Evolutionary conservation across 2,888 invertebrate genomes (phyloP), one percentile per base, ranked within the genome.

Genomic region (Scrobipalpa atriplicella): DNA sequence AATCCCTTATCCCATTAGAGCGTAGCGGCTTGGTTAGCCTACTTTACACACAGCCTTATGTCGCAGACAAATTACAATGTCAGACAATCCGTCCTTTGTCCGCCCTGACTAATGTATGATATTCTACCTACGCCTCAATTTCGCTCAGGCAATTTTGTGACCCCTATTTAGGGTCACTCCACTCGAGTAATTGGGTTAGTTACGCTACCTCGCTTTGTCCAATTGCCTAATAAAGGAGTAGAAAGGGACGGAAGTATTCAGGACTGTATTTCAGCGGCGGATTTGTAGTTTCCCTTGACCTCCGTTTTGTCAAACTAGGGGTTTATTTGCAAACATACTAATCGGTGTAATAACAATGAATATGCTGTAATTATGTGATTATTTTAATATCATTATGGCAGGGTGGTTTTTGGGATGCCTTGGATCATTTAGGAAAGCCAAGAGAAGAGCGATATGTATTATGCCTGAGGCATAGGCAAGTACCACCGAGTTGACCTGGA

Each of bases 51-150:
- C 56, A 41, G 41, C 41, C 64, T 18, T 56, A 18, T 41, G 54
- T 56, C 41, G 56, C 41, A 41, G 64, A 64, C 70, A 75, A 73
- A 73, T 75, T 73, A 72, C 72, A 69, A 69, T 67, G 72, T 69
- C 69, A 67, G 72, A 70, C 71, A 70, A 72, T 73, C 67, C 69
- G 67, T 69, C 69, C 71, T 73, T 71, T 72, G 73, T 71, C 70
- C 60, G 47, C 43, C 68, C 66, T 68, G 68, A 70, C 67, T 70
- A 71, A 71, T 73, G 70, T 68, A 70, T 71, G 64, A 64, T 62
- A 62, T 47, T 21, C 62, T 21, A 61, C 67, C 64, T 61, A 62
- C 66, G 66, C 60, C 61, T 69, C 64, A 68, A 72, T 70, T 70
- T 66, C 21, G 58, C 47, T 21, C 63, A 52, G 21, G 52, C 63